These are phyloP conservation scores for Metellina segmentata DNA, from an alignment of 2,888 invertebrate species.

Conservation along the genomic window DNA sequence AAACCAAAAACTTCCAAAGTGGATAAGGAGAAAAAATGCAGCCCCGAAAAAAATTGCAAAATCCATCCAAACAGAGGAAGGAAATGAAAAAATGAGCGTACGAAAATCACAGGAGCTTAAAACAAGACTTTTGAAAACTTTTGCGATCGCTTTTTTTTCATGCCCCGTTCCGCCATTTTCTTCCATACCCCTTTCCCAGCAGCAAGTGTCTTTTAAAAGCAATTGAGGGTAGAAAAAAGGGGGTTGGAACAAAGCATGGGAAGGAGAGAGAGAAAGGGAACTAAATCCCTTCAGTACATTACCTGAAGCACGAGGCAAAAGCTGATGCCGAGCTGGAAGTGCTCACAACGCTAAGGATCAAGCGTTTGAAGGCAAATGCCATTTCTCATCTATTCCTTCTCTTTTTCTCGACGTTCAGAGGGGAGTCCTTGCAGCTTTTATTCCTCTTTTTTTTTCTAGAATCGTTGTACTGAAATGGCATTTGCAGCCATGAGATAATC, in stretches of 20 bases:
- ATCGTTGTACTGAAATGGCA: neutral
- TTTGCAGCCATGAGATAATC: slow-evolving; percentile 54
- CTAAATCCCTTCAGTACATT: slow-evolving; percentile 55
- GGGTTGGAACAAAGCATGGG: slow-evolving; percentile 21
- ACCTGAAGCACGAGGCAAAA: slow-evolving; percentile 46
- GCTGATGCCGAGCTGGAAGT: slow-evolving; percentile 26
- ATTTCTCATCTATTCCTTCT: slow-evolving; percentile 47
- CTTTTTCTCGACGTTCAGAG: neutral
- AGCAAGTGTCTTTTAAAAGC: slow-evolving; percentile 63
- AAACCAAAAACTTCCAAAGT: slow-evolving; percentile 25
- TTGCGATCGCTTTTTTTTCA: slow-evolving; percentile 10
- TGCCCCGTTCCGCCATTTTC: neutral
- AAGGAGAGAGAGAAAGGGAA: neutral
- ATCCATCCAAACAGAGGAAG: neutral
- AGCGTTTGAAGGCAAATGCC: slow-evolving; percentile 55
- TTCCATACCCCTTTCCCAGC: slow-evolving; percentile 12
- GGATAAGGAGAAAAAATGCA: neutral
- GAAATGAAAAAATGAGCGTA: slow-evolving; percentile 28
- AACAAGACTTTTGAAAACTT: slow-evolving; percentile 36
- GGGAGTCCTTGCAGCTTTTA: neutral
- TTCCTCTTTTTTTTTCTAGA: neutral
- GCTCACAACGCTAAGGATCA: slow-evolving; percentile 30
- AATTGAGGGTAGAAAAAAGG: slow-evolving; percentile 16
- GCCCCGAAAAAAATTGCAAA: slow-evolving; percentile 2
- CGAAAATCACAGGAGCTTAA: slow-evolving; percentile 48